Evolutionary conservation across 2,888 invertebrate species (phyloP), one percentile per base, ranked within the genome.

Genomic region (Tetranychus piercei): DNA sequence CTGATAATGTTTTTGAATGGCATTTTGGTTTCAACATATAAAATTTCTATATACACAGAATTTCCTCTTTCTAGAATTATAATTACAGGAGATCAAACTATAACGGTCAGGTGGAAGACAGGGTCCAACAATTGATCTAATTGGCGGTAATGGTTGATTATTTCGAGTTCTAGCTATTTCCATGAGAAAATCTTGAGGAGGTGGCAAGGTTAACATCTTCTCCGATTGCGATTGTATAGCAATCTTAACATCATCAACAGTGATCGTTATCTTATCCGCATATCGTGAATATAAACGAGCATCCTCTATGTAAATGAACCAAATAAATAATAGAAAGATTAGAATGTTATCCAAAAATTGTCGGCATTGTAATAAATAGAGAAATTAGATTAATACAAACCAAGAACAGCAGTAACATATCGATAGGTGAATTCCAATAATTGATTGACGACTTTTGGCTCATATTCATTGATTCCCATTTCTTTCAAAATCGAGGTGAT

Each of bases 401-500:
- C 71, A 1, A 73, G 22, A 6, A 73, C 66, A 5, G 43, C 11
- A 9, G 6, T 44, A 18, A 73, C 69, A 73, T 85, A 87, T 87
- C 93, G 86, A 81, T 93, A 94, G 0, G 92, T 90, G 81, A 95
- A 96, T 83, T 97, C 97, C 44, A 96, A 85, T 78, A 97, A 86
- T 82, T 95, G 95, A 82, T 94, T 92, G 74, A 97, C 88, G 9
- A 96, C 91, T 80, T 94, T 87, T 1, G 94, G 94, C 81, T 97
- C 97, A 81, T 92, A 94, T 76, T 95, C 94, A 7, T 87, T 87
- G 74, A 97, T 89, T 43, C 95, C 95, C 84, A 94, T 89, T 82
- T 97, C 96, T 83, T 92, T 92, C 85, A 97, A 87, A 79, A 97
- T 92, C 11, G 94, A 90, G 86, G 91, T 89, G 81, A 97, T 92